A percentile compares a stretch with the other conserved stretches of the same genome.
These are phyloP conservation scores for Tenualosa thibaudeaui DNA, from an alignment of 2,797 vertebrate species.

Conservation along the genomic window DNA sequence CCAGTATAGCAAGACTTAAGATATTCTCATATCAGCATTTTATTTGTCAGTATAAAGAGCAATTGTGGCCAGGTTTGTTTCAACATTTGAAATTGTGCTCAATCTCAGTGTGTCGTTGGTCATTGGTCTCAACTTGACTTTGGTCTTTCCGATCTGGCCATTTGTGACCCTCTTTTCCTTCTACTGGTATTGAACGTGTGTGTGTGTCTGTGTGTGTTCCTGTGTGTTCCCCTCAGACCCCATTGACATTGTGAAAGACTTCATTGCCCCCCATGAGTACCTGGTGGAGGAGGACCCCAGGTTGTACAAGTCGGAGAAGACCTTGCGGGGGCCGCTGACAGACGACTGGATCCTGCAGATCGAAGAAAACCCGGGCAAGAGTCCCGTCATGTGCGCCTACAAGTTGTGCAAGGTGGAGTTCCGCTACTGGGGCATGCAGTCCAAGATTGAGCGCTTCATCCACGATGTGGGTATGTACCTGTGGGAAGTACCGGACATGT, in stretches of 20 bases:
- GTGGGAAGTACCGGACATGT: neutral
- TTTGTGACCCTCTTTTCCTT: too few relatives aligned
- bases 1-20: neutral
- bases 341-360: conserved; percentile 94
- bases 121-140: too few relatives aligned
- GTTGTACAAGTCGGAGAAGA: conserved; percentile 89
- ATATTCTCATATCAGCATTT: neutral
- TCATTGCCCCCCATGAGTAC: conserved; percentile 92
- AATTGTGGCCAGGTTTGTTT: too few relatives aligned
- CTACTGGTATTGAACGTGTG: neutral
- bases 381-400: conserved; percentile 96
- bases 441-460: conserved; percentile 98
- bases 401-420: conserved; percentile 99
- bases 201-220: neutral
- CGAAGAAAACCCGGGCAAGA: conserved; percentile 77
- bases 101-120: too few relatives aligned
- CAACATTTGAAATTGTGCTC: too few relatives aligned
- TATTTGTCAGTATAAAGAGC: neutral
- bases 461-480: conserved; percentile 77
- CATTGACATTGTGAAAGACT: conserved; percentile 96
- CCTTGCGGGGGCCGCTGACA: conserved; percentile 86
- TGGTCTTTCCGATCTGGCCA: too few relatives aligned
- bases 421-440: conserved; percentile 99
- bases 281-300: conserved; percentile 92
- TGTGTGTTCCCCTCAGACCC: conserved; percentile 76